phyloP scores from a whole-genome alignment of 2,797 vertebrate genomes.

The Harpagifer antarcticus region DNA sequence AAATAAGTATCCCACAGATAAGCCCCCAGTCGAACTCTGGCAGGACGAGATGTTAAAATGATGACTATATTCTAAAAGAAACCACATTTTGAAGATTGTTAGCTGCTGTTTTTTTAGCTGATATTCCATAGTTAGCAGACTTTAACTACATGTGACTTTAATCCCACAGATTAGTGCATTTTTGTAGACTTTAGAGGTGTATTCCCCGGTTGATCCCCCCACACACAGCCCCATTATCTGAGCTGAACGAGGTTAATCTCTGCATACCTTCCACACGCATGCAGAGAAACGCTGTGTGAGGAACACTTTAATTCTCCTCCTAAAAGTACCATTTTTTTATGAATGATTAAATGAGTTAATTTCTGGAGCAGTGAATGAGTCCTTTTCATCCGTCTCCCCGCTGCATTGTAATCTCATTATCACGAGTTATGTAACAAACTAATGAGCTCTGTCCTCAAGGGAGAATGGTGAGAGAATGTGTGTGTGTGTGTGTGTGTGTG shows the following conservation, averaged over 20 bases:
- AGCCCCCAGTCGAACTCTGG: background rate
- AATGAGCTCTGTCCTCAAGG: constrained; percentile 59
- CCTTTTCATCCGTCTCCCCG: constrained; percentile 45
- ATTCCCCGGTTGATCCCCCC: background rate
- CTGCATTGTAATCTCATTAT: constrained; percentile 67
- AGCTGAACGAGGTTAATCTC: constrained; percentile 12
- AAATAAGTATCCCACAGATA: constrained; percentile 6
- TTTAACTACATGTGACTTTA: no score
- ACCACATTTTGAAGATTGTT: background rate
- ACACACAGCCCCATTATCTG: background rate
- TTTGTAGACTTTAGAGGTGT: background rate
- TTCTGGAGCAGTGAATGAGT: constrained; percentile 3
- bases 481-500: background rate
- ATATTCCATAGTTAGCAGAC: no score
- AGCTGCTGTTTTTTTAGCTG: background rate
- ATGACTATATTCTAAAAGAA: no score
- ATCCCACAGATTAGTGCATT: no score
- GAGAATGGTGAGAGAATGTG: background rate
- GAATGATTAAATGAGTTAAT: constrained; percentile 22
- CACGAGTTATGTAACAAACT: constrained; percentile 60
- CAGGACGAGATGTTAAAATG: background rate
- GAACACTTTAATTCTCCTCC: no score
- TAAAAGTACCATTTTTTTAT: background rate
- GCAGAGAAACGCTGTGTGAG: background rate
- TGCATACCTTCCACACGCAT: background rate